Percentiles rank a stretch among this genome's conserved stretches.
Conservation (phyloP, 2,888 invertebrate genomes). For the Catocala sponsa region DNA sequence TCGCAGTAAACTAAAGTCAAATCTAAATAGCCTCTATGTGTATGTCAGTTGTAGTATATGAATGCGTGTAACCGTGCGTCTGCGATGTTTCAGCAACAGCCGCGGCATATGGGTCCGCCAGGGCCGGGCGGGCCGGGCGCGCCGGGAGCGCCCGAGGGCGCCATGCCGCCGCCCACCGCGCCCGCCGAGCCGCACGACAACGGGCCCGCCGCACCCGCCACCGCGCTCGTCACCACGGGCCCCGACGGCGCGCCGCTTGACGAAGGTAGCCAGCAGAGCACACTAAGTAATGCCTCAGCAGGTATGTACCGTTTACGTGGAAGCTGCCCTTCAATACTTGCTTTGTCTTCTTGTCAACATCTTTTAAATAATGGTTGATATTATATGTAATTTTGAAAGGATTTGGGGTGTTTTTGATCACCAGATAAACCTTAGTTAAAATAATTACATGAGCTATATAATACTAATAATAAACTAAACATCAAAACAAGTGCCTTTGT, state of each 20-base stretch:
- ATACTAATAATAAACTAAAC: too few relatives aligned
- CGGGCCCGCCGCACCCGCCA: constrained; percentile 92
- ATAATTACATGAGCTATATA: too few relatives aligned
- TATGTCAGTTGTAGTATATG: too few relatives aligned
- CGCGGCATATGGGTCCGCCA: constrained; percentile 87
- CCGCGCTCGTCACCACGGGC: constrained; percentile 96
- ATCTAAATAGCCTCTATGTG: too few relatives aligned
- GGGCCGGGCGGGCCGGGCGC: constrained; percentile 70
- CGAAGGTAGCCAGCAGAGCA: constrained; percentile 97
- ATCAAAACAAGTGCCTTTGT: too few relatives aligned
- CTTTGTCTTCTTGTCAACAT: neutral
- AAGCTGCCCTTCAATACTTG: neutral
- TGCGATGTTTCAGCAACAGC: constrained; percentile 78
- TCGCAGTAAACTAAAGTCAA: too few relatives aligned
- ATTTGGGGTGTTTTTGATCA: too few relatives aligned
- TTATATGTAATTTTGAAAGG: too few relatives aligned
- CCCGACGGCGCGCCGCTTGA: constrained; percentile 96
- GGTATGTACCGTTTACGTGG: constrained; percentile 82
- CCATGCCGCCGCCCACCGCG: constrained; percentile 89
- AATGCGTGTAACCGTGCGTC: constrained; percentile 7
- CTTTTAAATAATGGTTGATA: too few relatives aligned
- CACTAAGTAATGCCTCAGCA: constrained; percentile 96
- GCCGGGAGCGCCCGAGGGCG: constrained; percentile 76
- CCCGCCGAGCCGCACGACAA: constrained; percentile 90
- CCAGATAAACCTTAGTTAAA: too few relatives aligned